Evolutionary conservation across 2,888 invertebrate genomes (phyloP).

Genomic region (Chalcis sispes): DNA sequence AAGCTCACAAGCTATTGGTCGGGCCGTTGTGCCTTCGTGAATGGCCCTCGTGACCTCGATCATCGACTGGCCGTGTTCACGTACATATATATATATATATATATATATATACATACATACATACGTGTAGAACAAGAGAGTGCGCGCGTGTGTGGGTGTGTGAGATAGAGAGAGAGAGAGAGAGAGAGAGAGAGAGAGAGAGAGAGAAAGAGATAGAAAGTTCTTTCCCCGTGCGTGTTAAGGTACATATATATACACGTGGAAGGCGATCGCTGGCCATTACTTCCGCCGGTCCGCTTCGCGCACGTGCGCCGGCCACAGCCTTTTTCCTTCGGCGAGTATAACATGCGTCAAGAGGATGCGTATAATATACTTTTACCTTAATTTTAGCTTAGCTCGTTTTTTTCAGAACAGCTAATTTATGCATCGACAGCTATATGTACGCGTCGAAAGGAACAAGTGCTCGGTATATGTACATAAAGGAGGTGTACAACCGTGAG

Average conservation of each 20-base stretch:
- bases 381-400: neutral
- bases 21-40: neutral
- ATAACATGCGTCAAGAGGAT: neutral
- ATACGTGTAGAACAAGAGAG: neutral
- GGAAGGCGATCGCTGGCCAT: too few relatives aligned
- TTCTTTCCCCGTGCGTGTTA: too few relatives aligned
- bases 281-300: too few relatives aligned
- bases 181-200: too few relatives aligned
- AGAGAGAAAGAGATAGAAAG: too few relatives aligned
- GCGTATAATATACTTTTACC: conserved; percentile 11
- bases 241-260: too few relatives aligned
- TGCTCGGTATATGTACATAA: neutral
- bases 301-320: too few relatives aligned
- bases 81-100: neutral
- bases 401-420: conserved; percentile 13
- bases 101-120: neutral
- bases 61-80: neutral
- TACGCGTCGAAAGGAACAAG: conserved; percentile 11
- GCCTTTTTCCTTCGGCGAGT: too few relatives aligned
- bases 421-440: conserved; percentile 20
- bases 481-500: neutral
- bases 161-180: too few relatives aligned
- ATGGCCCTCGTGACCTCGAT: conserved; percentile 46
- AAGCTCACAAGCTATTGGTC: neutral
- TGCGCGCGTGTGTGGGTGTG: too few relatives aligned